Conservation (phyloP, 2,888 invertebrate genomes). For the Linyphia triangularis region DNA sequence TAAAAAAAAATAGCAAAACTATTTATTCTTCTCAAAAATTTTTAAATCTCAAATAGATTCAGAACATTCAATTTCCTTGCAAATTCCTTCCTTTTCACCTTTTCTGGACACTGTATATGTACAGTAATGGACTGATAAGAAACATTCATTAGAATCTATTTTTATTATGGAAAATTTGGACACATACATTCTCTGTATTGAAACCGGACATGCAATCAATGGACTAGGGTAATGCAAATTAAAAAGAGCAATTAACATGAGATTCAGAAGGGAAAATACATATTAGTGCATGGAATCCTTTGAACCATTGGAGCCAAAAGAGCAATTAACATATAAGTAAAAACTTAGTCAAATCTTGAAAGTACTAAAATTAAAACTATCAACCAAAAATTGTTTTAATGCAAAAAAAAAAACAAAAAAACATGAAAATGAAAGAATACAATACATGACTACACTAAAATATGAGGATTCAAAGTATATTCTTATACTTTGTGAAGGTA, state of each 20-base stretch:
- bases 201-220: slow-evolving; percentile 60
- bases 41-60: too few species aligned
- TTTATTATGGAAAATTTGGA: slow-evolving; percentile 74
- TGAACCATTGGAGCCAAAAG: too few species aligned
- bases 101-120: neutral
- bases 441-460: slow-evolving; percentile 19
- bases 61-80: too few species aligned
- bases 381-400: slow-evolving; percentile 29
- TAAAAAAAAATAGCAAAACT: too few species aligned
- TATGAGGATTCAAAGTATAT: neutral
- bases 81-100: too few species aligned
- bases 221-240: slow-evolving; percentile 66
- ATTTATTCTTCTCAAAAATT: too few species aligned
- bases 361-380: slow-evolving; percentile 48
- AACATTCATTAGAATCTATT: slow-evolving; percentile 56
- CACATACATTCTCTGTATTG: slow-evolving; percentile 70
- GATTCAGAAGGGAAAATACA: slow-evolving; percentile 56
- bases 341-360: too few species aligned
- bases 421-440: slow-evolving; percentile 12
- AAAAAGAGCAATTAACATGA: slow-evolving; percentile 50
- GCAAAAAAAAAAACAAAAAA: slow-evolving; percentile 27
- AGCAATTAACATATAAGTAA: too few species aligned
- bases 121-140: neutral
- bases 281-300: slow-evolving; percentile 46
- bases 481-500: too few species aligned